These are phyloP conservation scores for Amphipoea oculea DNA, from an alignment of 2,888 invertebrate genomes.

Conservation along the genomic window DNA sequence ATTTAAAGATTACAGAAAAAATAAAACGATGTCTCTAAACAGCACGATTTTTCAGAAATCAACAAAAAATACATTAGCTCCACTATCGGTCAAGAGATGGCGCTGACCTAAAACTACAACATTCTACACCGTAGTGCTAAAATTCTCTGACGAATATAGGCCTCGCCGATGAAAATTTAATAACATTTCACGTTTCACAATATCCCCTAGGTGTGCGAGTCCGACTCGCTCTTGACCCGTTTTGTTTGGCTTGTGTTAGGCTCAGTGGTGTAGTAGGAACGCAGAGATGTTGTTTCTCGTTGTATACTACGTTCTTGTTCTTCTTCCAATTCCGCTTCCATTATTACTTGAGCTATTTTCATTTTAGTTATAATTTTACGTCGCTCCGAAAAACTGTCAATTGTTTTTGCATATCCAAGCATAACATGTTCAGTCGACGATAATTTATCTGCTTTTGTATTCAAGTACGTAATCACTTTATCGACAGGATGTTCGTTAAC, in stretches of 20 bases:
- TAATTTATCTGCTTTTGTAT: conserved; percentile 30
- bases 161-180: too few relatives aligned
- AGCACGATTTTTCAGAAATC: too few relatives aligned
- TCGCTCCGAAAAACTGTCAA: conserved; percentile 31
- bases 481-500: conserved; percentile 25
- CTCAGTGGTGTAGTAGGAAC: conserved; percentile 13
- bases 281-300: conserved; percentile 13
- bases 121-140: too few relatives aligned
- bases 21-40: too few relatives aligned
- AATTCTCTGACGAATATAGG: too few relatives aligned
- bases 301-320: conserved; percentile 29
- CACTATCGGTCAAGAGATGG: too few relatives aligned
- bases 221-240: too few relatives aligned
- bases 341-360: conserved; percentile 35
- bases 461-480: conserved; percentile 34
- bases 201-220: too few relatives aligned
- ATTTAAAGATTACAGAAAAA: too few relatives aligned
- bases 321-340: conserved; percentile 33
- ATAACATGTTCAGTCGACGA: conserved; percentile 33
- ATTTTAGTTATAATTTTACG: conserved; percentile 34
- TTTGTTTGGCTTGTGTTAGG: conserved; percentile 18
- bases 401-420: conserved; percentile 33
- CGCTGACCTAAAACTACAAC: too few relatives aligned
- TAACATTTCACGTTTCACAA: too few relatives aligned
- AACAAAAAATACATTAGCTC: too few relatives aligned